Evolutionary conservation across 2,888 invertebrate genomes (phyloP).

Genomic region (Calameuta pallipes): DNA sequence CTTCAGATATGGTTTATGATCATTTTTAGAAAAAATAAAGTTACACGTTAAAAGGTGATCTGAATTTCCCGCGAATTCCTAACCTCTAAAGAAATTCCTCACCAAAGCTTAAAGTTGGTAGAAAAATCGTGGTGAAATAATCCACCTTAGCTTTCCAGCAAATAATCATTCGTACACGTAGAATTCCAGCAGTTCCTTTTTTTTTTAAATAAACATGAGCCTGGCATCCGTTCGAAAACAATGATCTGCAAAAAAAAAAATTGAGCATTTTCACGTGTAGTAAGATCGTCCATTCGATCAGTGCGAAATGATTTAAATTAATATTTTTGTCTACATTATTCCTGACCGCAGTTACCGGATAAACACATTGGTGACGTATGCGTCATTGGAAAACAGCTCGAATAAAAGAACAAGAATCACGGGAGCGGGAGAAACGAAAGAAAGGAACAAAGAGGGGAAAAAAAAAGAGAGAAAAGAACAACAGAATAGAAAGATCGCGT

Average conservation of each 20-base stretch:
- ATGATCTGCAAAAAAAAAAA: too few relatives aligned
- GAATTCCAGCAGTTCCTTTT: not conserved
- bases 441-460: not conserved
- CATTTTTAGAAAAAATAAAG: too few relatives aligned
- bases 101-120: too few relatives aligned
- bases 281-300: not conserved
- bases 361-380: not conserved
- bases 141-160: not conserved
- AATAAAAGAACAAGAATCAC: not conserved
- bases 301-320: not conserved
- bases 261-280: not conserved
- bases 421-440: not conserved
- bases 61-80: too few relatives aligned
- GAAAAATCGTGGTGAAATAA: not conserved
- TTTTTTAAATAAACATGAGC: not conserved
- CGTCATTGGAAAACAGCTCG: not conserved
- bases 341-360: not conserved
- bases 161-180: not conserved
- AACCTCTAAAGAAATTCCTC: too few relatives aligned
- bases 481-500: not conserved
- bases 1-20: too few relatives aligned
- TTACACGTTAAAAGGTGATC: too few relatives aligned
- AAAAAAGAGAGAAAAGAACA: not conserved
- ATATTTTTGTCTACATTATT: not conserved
- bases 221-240: not conserved